Percentiles rank a stretch among this genome's conserved stretches.
phyloP scores from a whole-genome alignment of 2,797 vertebrate genomes.

The Pseudomugil gertrudae region DNA sequence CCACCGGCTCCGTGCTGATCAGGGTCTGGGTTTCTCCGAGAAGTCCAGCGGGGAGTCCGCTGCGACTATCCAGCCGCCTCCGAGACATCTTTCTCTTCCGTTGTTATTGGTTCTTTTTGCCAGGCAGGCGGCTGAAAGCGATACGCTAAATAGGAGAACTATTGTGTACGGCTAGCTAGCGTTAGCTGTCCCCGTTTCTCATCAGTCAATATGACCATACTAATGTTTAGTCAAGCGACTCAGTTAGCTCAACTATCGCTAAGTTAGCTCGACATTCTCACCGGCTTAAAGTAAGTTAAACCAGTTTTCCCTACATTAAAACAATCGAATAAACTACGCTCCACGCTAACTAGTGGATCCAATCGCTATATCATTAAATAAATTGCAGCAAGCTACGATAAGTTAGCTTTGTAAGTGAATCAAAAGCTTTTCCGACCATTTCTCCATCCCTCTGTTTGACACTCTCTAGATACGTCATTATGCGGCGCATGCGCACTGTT shows the following conservation, averaged over 20 bases:
- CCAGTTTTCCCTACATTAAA: slow-evolving; percentile 1
- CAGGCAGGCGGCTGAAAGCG: slow-evolving; percentile 1
- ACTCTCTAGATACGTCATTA: slow-evolving; percentile 63
- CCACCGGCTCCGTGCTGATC: slow-evolving; percentile 85
- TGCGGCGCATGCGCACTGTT: slow-evolving; percentile 57
- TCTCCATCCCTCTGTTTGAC: slow-evolving; percentile 67
- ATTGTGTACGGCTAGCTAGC: slow-evolving; percentile 10
- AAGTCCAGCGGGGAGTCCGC: slow-evolving; percentile 80
- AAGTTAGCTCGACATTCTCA: slow-evolving; percentile 56
- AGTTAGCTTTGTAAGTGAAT: slow-evolving; percentile 10
- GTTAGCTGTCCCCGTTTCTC: neutral
- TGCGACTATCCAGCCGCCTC: slow-evolving; percentile 87
- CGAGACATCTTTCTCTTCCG: slow-evolving; percentile 83
- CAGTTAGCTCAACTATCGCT: slow-evolving; percentile 52
- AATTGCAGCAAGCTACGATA: neutral
- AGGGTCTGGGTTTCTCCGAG: slow-evolving; percentile 85
- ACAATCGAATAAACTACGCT: neutral
- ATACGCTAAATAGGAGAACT: neutral
- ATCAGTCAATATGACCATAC: slow-evolving; percentile 34
- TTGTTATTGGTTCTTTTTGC: slow-evolving; percentile 4
- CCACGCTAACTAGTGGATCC: fast-evolving
- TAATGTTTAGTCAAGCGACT: slow-evolving; percentile 10
- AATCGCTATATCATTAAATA: neutral
- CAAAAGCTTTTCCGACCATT: slow-evolving; percentile 41
- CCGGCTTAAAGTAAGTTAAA: slow-evolving; percentile 42